Conservation (phyloP, 2,888 invertebrate genomes). For the Xylota segnis region DNA sequence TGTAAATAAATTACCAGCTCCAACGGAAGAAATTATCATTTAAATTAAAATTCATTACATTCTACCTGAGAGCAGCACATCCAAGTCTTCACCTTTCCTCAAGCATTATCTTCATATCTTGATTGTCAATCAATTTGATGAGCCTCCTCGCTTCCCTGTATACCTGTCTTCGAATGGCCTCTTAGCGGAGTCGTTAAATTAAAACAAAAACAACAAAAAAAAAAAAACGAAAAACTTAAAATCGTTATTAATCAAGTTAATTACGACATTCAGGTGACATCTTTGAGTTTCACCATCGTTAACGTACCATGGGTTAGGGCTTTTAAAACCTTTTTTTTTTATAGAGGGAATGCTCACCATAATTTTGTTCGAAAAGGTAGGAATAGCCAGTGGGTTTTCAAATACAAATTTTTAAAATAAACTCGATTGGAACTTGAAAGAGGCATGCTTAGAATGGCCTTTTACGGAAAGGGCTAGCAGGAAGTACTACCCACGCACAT, state of each 20-base stretch:
- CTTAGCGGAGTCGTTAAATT: slow-evolving; percentile 28
- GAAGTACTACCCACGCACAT: too few relatives aligned
- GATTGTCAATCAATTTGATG: slow-evolving; percentile 55
- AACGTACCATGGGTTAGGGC: background rate
- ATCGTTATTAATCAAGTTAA: slow-evolving; percentile 45
- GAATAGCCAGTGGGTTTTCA: too few relatives aligned
- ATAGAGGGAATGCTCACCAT: too few relatives aligned
- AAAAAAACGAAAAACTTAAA: background rate
- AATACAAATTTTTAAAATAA: too few relatives aligned
- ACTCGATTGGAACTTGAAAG: too few relatives aligned
- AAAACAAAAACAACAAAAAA: too few relatives aligned
- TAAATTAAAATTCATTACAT: slow-evolving; percentile 56
- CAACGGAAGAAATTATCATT: slow-evolving; percentile 31
- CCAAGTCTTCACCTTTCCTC: slow-evolving; percentile 4
- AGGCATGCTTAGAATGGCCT: too few relatives aligned
- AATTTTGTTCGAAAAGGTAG: too few relatives aligned
- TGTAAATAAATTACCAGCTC: slow-evolving; percentile 47
- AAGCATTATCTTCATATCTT: slow-evolving; percentile 13
- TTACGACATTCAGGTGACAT: slow-evolving; percentile 41
- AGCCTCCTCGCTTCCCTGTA: background rate
- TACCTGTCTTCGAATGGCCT: slow-evolving; percentile 1
- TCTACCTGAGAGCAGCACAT: slow-evolving; percentile 18
- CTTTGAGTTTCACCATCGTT: slow-evolving; percentile 30
- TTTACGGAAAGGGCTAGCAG: too few relatives aligned
- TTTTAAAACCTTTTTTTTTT: too few relatives aligned